Percentiles rank a stretch among this genome's conserved stretches.
Conservation (phyloP, 2,113 vertebrate genomes). For the Machaerirhynchus nigripectus region DNA sequence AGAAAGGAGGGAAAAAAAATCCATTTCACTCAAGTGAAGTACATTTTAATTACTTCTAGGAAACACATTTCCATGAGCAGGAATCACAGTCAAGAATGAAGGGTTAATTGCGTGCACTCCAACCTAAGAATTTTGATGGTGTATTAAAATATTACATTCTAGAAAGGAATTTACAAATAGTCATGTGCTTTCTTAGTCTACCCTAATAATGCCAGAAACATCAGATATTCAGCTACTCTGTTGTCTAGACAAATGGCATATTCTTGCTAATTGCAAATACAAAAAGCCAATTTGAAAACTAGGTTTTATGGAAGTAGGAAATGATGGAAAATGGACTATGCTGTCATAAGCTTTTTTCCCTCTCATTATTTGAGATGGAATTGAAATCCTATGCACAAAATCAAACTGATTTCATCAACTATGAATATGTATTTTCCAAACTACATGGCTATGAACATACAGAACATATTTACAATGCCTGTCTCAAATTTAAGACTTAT, state of each 20-base stretch:
- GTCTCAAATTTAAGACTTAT: not conserved
- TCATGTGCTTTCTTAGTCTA: slow-evolving; percentile 2
- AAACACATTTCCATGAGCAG: not conserved
- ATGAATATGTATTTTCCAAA: slow-evolving; percentile 12
- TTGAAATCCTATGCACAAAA: not conserved
- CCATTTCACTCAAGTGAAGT: not conserved
- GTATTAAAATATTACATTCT: not conserved
- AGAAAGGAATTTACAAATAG: slow-evolving; percentile 14
- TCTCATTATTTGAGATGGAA: not conserved
- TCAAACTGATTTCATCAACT: not conserved
- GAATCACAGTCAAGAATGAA: not conserved
- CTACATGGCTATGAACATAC: not conserved
- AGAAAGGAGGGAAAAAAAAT: not conserved
- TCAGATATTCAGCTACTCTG: not conserved
- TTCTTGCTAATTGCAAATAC: slow-evolving; percentile 29
- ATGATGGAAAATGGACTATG: not conserved
- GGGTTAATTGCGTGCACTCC: not conserved
- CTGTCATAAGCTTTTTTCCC: not conserved
- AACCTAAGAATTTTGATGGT: not conserved
- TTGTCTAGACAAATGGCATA: slow-evolving; percentile 29
- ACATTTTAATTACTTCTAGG: not conserved
- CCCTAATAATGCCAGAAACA: not conserved
- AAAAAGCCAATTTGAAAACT: not conserved
- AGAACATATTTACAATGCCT: not conserved
- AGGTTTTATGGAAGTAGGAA: not conserved